These are phyloP conservation scores for Anoplophora glabripennis DNA, from an alignment of 1,140 invertebrate genomes.

Conservation along the genomic window DNA sequence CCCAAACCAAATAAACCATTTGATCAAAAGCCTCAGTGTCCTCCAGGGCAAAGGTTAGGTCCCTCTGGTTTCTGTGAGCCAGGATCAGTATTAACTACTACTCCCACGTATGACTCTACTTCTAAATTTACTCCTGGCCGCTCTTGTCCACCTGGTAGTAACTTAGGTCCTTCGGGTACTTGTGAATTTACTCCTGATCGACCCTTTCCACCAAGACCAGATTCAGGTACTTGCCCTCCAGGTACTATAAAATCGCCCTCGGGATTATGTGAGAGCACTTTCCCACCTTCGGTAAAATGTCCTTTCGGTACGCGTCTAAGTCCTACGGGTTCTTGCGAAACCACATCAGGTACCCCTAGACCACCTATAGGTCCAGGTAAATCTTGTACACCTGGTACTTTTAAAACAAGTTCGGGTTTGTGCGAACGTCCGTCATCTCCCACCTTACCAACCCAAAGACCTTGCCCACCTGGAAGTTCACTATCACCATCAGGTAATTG, in stretches of 20 bases:
- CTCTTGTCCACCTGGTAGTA: too few species aligned
- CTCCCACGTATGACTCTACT: too few species aligned
- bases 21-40: slow-evolving; percentile 14
- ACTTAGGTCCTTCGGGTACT: too few species aligned
- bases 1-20: slow-evolving; percentile 11
- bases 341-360: neutral
- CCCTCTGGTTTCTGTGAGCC: slow-evolving; percentile 16
- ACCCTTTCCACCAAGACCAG: too few species aligned
- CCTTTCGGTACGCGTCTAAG: neutral
- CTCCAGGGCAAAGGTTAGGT: slow-evolving; percentile 5
- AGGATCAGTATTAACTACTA: too few species aligned
- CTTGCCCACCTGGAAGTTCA: slow-evolving; percentile 6
- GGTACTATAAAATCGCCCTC: too few species aligned
- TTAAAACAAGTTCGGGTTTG: neutral
- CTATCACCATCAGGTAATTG: slow-evolving; percentile 9
- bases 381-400: slow-evolving; percentile 1
- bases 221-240: too few species aligned
- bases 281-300: neutral
- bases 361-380: neutral
- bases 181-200: too few species aligned
- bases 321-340: neutral
- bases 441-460: neutral
- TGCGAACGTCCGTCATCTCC: neutral
- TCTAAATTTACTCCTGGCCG: too few species aligned
- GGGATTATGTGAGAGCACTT: too few species aligned